Evolutionary conservation across 2,797 vertebrate genomes (phyloP).

Genomic region (Garrulus glandarius): DNA sequence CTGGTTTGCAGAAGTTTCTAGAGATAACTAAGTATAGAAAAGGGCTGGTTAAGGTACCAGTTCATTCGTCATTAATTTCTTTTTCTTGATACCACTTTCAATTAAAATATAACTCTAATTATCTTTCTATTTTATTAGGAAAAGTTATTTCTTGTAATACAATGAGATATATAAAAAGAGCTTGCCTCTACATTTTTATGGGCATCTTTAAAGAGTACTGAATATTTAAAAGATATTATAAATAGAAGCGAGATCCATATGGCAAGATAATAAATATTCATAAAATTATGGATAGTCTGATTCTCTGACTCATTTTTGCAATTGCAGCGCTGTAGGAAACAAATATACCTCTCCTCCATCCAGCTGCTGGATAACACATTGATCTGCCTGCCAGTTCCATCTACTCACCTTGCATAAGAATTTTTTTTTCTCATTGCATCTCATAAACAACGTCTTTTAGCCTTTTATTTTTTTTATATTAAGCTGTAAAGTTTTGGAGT

Average conservation of each 20-base stretch:
- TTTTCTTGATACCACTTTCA: neutral
- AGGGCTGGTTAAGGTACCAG: neutral
- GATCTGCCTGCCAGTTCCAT: neutral
- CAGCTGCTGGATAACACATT: neutral
- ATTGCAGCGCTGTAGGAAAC: neutral
- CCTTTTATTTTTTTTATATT: neutral
- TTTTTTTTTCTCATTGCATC: neutral
- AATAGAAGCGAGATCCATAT: slow-evolving; percentile 33
- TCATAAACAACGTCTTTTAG: neutral
- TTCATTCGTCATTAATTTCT: neutral
- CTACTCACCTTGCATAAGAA: neutral
- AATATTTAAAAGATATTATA: slow-evolving; percentile 47
- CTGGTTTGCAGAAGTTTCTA: neutral
- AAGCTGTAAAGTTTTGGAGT: neutral
- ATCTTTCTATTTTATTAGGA: neutral
- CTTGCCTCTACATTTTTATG: neutral
- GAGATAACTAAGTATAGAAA: neutral
- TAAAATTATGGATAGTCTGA: neutral
- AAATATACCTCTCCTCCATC: neutral
- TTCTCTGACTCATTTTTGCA: slow-evolving; percentile 21
- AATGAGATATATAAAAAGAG: neutral
- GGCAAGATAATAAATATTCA: slow-evolving; percentile 54
- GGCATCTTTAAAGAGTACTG: neutral
- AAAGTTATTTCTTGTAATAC: neutral
- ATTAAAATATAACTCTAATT: neutral